These are phyloP conservation scores for Aleiodes sp. DNA, from an alignment of 1,140 invertebrate genomes.

Conservation along the genomic window DNA sequence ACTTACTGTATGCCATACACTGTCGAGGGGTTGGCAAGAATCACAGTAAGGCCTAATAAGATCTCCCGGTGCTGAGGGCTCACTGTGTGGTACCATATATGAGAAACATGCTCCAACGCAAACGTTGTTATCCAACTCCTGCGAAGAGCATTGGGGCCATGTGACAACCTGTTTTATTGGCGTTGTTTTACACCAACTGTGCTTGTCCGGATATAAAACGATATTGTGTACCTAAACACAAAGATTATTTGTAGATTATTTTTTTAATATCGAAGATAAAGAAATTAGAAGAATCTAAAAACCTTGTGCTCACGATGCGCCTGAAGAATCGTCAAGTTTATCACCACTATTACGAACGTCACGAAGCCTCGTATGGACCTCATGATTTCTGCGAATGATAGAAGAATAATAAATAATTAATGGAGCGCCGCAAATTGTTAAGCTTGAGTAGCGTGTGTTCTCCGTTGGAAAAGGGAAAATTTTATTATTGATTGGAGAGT, in stretches of 20 bases:
- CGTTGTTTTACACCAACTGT: slow-evolving; percentile 77
- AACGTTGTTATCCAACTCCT: slow-evolving; percentile 75
- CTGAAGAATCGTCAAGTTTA: slow-evolving; percentile 44
- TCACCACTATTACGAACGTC: slow-evolving; percentile 37
- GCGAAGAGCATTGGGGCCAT: slow-evolving; percentile 69
- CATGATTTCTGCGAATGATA: slow-evolving; percentile 50
- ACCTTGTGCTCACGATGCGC: slow-evolving; percentile 65
- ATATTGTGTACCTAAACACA: slow-evolving; percentile 73
- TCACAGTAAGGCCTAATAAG: slow-evolving; percentile 75
- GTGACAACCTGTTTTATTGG: slow-evolving; percentile 74
- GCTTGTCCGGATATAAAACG: slow-evolving; percentile 73
- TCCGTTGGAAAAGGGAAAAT: too few species aligned
- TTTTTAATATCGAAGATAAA: slow-evolving; percentile 7
- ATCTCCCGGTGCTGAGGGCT: slow-evolving; percentile 73
- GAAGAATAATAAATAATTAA: not conserved
- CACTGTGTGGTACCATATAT: slow-evolving; percentile 74
- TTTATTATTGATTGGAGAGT: too few species aligned
- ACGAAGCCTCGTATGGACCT: slow-evolving; percentile 41
- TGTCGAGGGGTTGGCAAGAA: slow-evolving; percentile 72
- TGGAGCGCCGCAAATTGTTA: too few species aligned
- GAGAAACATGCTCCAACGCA: slow-evolving; percentile 77
- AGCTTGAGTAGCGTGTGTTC: too few species aligned
- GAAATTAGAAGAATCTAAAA: slow-evolving; percentile 31
- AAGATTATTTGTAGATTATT: not conserved
- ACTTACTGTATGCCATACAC: slow-evolving; percentile 73